Conservation (phyloP, 2,113 vertebrate species). For the Poecile atricapillus region DNA sequence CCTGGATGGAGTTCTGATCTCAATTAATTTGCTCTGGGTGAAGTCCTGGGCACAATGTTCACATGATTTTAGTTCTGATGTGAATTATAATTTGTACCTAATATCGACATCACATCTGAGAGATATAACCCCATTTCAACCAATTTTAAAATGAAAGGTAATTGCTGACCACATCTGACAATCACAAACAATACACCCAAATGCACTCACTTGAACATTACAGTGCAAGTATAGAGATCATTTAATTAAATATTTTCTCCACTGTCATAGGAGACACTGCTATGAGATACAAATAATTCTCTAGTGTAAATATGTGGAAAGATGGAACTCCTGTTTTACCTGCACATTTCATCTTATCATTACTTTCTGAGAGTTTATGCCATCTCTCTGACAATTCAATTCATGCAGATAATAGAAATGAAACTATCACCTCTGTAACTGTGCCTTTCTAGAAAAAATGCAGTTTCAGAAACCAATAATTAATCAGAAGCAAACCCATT, state of each 20-base stretch:
- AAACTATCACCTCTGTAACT: not conserved
- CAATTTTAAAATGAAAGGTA: not conserved
- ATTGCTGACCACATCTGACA: not conserved
- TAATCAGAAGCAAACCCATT: not conserved
- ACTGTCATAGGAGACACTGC: not conserved
- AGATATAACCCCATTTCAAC: not conserved
- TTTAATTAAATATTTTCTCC: not conserved
- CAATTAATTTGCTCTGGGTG: not conserved
- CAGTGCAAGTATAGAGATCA: not conserved
- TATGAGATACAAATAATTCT: not conserved
- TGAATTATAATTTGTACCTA: not conserved
- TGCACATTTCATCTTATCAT: not conserved
- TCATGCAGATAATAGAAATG: not conserved
- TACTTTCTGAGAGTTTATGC: not conserved
- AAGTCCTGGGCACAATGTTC: not conserved
- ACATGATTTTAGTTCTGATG: not conserved
- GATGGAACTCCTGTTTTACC: not conserved
- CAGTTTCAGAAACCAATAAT: not conserved
- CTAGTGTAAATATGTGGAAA: not conserved
- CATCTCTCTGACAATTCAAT: not conserved
- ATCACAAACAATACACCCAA: not conserved
- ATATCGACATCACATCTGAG: not conserved
- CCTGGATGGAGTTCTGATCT: not conserved
- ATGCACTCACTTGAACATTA: not conserved
- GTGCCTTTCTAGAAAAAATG: not conserved